These are phyloP conservation scores for Forbesichthys papilliferus DNA, from an alignment of 2,113 vertebrate species.

Conservation along the genomic window DNA sequence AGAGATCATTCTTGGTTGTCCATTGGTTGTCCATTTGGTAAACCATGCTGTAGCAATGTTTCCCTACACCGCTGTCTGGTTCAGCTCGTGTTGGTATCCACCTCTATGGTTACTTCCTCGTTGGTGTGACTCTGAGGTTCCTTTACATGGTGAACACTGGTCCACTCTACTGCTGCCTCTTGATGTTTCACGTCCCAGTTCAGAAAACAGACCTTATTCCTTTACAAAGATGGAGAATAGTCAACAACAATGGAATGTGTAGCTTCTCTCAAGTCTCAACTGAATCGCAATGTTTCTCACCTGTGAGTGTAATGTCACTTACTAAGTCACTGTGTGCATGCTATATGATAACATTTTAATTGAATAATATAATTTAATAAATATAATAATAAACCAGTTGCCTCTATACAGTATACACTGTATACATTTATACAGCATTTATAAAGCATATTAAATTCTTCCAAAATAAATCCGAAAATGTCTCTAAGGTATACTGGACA, in stretches of 20 bases:
- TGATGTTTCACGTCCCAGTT: conserved; percentile 72
- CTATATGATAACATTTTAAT: no score
- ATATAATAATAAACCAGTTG: no score
- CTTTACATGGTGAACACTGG: conserved; percentile 21
- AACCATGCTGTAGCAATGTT: background rate
- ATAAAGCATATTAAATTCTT: no score
- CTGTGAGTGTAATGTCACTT: no score
- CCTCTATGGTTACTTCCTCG: conserved; percentile 39
- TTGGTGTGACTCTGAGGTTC: conserved; percentile 19
- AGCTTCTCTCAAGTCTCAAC: background rate
- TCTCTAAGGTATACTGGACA: no score
- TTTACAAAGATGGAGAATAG: conserved; percentile 48
- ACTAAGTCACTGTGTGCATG: no score
- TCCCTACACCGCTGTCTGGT: background rate
- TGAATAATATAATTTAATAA: no score
- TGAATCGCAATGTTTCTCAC: background rate
- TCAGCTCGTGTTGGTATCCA: background rate
- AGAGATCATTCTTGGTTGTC: background rate
- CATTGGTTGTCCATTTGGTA: background rate
- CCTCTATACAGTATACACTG: no score
- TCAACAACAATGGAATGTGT: background rate
- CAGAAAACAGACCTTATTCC: conserved; percentile 74
- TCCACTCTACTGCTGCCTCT: conserved; percentile 80
- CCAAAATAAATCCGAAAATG: no score
- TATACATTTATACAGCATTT: no score